phyloP scores from a whole-genome alignment of 2,888 invertebrate genomes.

The Eilema sororculum region DNA sequence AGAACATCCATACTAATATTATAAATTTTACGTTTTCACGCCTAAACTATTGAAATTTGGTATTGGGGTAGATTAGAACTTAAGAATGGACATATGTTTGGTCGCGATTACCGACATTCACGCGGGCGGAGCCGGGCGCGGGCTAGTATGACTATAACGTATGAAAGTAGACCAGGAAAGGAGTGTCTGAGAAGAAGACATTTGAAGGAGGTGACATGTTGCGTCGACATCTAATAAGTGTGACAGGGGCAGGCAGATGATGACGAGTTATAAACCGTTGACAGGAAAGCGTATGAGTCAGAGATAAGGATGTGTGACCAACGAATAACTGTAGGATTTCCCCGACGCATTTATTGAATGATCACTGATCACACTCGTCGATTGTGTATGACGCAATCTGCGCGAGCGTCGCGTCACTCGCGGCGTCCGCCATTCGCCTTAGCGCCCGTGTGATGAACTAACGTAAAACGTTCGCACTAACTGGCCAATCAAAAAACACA shows the following conservation, averaged over 20 bases:
- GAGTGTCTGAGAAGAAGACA: too few relatives aligned
- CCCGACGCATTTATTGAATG: constrained; percentile 41
- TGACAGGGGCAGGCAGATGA: neutral
- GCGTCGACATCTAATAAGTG: neutral
- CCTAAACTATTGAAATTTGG: too few relatives aligned
- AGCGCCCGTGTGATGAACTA: constrained; percentile 28
- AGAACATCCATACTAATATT: too few relatives aligned
- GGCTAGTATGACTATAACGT: too few relatives aligned
- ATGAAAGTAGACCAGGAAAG: neutral
- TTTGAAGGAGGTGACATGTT: neutral
- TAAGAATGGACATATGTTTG: too few relatives aligned
- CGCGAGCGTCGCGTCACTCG: constrained; percentile 56
- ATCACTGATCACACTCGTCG: constrained; percentile 24
- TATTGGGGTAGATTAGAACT: too few relatives aligned
- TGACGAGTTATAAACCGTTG: constrained; percentile 9
- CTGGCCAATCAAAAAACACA: too few relatives aligned
- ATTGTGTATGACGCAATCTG: constrained; percentile 56
- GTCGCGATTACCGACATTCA: too few relatives aligned
- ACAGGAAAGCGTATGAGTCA: constrained; percentile 47
- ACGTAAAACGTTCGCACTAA: neutral
- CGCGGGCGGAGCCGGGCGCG: too few relatives aligned
- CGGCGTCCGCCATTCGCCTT: constrained; percentile 7
- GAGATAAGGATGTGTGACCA: constrained; percentile 48
- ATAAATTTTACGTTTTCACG: too few relatives aligned
- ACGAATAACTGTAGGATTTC: constrained; percentile 52